A percentile compares a stretch with the other conserved stretches of the same genome.
Conservation (phyloP, 53 echinoderm and acorn worm species). For the Pentamera pediparva region DNA sequence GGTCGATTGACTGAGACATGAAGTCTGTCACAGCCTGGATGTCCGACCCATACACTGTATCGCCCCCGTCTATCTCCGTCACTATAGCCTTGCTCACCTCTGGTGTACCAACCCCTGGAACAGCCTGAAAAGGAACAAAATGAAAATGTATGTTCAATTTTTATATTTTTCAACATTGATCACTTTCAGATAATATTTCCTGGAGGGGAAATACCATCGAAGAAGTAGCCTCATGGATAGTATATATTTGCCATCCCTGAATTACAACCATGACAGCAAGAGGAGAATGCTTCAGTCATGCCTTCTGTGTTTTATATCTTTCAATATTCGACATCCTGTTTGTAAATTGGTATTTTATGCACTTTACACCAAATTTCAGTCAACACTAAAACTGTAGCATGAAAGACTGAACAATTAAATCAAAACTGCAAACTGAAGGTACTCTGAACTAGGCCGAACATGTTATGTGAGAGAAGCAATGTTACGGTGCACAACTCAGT, state of each 20-base stretch:
- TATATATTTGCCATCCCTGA: not conserved
- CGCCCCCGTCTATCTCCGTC: constrained; percentile 30
- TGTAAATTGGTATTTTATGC: no score
- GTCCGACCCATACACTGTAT: constrained; percentile 71
- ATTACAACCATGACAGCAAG: not conserved
- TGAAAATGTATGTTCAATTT: not conserved
- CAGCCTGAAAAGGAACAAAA: not conserved
- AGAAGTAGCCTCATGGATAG: constrained; percentile 3
- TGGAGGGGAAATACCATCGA: not conserved
- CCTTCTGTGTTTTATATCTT: no score
- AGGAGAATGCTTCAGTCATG: not conserved
- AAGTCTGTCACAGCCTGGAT: constrained; percentile 55
- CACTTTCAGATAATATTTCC: no score
- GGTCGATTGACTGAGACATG: constrained; percentile 46
- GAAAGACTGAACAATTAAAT: no score
- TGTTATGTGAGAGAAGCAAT: no score
- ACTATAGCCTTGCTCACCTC: constrained; percentile 50
- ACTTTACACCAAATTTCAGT: no score
- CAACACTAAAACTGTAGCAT: no score
- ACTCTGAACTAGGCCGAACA: no score
- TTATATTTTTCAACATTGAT: no score
- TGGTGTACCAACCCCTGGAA: constrained; percentile 27
- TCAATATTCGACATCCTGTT: no score
- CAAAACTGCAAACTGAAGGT: no score
- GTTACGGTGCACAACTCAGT: no score